These are phyloP conservation scores for Cepaea hortensis DNA, from an alignment of 2,888 invertebrate species.

Conservation along the genomic window DNA sequence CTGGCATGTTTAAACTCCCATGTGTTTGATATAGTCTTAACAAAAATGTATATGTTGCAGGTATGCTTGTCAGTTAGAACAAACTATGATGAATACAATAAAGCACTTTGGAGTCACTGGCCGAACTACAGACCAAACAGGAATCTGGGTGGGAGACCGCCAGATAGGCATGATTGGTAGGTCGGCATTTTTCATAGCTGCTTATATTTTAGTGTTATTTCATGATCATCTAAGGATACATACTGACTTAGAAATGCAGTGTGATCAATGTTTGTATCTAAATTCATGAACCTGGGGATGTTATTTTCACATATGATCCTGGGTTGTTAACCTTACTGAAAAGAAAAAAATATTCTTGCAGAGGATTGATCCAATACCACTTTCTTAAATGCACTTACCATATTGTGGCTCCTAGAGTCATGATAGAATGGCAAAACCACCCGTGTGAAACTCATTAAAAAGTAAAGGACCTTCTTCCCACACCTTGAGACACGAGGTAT, in stretches of 20 bases:
- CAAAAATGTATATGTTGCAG: background rate
- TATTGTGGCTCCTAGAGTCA: background rate
- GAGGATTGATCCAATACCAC: too few relatives aligned
- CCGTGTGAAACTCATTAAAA: too few relatives aligned
- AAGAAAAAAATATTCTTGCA: too few relatives aligned
- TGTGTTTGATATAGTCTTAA: too few relatives aligned
- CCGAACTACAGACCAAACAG: slow-evolving; percentile 85
- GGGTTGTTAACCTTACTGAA: too few relatives aligned
- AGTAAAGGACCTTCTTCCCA: too few relatives aligned
- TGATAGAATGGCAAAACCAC: background rate
- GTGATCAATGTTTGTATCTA: too few relatives aligned
- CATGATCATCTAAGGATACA: background rate
- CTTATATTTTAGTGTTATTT: background rate
- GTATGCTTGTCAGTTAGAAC: slow-evolving; percentile 71
- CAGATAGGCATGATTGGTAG: slow-evolving; percentile 75
- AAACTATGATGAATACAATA: slow-evolving; percentile 73
- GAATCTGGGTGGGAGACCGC: slow-evolving; percentile 85
- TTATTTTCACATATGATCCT: too few relatives aligned
- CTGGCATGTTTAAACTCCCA: too few relatives aligned
- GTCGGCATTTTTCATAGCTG: slow-evolving; percentile 3
- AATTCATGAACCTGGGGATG: too few relatives aligned
- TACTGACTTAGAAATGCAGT: background rate
- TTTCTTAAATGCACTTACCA: too few relatives aligned
- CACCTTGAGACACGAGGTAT: too few relatives aligned
- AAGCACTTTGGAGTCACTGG: slow-evolving; percentile 82